Evolutionary conservation across 2,888 invertebrate species (phyloP).

Genomic region (Xanthostigma xanthostigma): DNA sequence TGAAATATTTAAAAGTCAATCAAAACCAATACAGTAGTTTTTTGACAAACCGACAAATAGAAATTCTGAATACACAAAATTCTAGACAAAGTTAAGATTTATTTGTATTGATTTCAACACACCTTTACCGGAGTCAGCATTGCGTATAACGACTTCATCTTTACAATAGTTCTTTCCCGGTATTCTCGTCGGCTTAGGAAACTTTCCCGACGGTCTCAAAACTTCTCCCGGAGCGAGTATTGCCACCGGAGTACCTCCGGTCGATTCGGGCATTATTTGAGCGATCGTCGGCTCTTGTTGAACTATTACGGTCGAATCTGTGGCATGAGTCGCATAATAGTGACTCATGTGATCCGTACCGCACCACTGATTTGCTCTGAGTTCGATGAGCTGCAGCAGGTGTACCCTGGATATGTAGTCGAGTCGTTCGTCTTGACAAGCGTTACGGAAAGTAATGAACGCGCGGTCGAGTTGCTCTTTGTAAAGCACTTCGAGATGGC

Average conservation of each 20-base stretch:
- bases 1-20: background rate
- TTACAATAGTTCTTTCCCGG: constrained; percentile 88
- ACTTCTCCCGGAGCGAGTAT: constrained; percentile 70
- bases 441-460: constrained; percentile 78
- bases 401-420: constrained; percentile 75
- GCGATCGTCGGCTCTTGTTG: constrained; percentile 21
- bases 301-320: background rate
- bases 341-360: constrained; percentile 69
- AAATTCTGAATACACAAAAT: too few species aligned
- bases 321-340: constrained; percentile 55
- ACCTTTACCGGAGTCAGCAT: constrained; percentile 95
- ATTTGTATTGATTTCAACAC: constrained; percentile 16
- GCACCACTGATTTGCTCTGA: constrained; percentile 85
- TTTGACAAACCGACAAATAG: background rate
- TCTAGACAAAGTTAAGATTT: constrained; percentile 1
- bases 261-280: constrained; percentile 34
- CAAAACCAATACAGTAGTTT: background rate
- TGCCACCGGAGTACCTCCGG: constrained; percentile 34
- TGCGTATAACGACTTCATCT: constrained; percentile 88
- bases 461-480: constrained; percentile 75
- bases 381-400: constrained; percentile 82
- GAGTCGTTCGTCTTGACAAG: constrained; percentile 73
- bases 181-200: constrained; percentile 74
- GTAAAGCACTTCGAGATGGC: constrained; percentile 65
- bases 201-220: constrained; percentile 77